phyloP scores from a whole-genome alignment of 2,113 vertebrate genomes.

The Anhinga anhinga region DNA sequence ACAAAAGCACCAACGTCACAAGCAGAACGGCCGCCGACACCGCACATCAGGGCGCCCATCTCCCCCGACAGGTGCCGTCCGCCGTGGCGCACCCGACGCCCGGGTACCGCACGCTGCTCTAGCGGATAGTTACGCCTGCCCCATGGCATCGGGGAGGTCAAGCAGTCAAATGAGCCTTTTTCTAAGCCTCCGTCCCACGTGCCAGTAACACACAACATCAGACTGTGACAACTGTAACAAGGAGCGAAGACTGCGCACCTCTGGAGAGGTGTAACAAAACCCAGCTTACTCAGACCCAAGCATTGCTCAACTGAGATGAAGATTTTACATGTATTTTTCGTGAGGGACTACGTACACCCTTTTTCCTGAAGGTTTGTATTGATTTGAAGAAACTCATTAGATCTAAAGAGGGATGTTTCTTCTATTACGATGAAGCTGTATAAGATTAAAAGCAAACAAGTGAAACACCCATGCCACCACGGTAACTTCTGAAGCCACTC shows the following conservation, averaged over 20 bases:
- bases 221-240: rapidly evolving
- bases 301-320: rapidly evolving
- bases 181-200: not conserved
- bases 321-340: not conserved
- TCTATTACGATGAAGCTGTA: not conserved
- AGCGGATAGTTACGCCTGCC: rapidly evolving
- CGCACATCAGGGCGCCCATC: rapidly evolving
- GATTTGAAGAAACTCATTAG: not conserved
- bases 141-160: not conserved
- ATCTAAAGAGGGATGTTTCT: not conserved
- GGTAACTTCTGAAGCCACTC: no score
- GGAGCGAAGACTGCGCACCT: not conserved
- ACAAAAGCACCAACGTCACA: no score
- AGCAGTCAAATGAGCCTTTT: not conserved
- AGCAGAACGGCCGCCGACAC: not conserved
- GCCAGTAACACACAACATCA: not conserved
- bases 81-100: rapidly evolving
- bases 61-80: not conserved
- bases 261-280: not conserved
- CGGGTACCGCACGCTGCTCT: rapidly evolving
- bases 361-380: not conserved
- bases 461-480: rapidly evolving
- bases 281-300: not conserved
- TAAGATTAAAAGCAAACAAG: not conserved
- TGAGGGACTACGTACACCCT: not conserved